Conservation (phyloP, 2,113 vertebrate genomes). For the Esox niger region DNA sequence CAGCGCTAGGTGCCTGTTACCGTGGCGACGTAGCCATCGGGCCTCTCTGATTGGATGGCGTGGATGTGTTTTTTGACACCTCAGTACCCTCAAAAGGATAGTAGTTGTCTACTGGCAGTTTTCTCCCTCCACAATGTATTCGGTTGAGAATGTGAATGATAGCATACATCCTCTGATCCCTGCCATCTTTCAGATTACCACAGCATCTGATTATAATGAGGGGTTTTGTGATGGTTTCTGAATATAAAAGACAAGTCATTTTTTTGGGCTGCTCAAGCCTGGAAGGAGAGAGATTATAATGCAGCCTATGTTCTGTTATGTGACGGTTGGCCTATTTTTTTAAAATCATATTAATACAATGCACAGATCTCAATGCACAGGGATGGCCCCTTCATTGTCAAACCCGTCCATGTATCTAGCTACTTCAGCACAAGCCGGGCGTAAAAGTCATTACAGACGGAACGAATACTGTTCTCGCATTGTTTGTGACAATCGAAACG, state of each 20-base stretch:
- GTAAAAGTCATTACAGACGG: not conserved
- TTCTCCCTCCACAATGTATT: not conserved
- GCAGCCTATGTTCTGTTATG: not conserved
- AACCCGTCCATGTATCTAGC: not conserved
- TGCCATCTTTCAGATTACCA: not conserved
- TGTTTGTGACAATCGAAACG: too few species aligned
- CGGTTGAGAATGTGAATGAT: not conserved
- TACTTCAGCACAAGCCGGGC: not conserved
- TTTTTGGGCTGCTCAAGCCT: not conserved
- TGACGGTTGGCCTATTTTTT: not conserved
- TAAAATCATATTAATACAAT: not conserved
- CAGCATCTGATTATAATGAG: not conserved
- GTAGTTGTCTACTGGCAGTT: not conserved
- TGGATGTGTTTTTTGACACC: not conserved
- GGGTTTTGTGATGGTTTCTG: not conserved
- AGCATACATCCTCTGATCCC: not conserved
- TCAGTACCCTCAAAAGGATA: not conserved
- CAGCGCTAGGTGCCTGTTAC: not conserved
- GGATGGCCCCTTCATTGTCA: not conserved
- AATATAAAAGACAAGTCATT: not conserved
- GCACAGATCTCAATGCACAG: not conserved
- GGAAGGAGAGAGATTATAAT: not conserved
- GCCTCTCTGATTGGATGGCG: constrained; percentile 1
- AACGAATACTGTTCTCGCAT: too few species aligned
- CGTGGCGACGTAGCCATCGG: not conserved